Conservation (phyloP, 2,797 vertebrate species). For the Thalassophryne amazonica region DNA sequence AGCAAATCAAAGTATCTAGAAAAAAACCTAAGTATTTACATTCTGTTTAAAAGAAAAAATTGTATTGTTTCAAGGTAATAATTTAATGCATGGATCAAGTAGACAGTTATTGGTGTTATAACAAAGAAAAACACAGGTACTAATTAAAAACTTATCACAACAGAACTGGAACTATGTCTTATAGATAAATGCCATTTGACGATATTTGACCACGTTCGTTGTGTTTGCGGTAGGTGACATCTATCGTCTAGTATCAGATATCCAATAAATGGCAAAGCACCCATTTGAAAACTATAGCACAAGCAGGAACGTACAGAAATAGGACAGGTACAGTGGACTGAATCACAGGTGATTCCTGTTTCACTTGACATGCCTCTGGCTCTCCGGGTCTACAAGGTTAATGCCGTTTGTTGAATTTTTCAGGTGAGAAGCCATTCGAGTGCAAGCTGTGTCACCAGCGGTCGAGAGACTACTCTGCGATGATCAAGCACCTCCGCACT, state of each 20-base stretch:
- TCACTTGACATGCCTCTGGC: conserved; percentile 21
- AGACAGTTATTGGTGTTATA: too few relatives aligned
- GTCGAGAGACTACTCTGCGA: conserved; percentile 97
- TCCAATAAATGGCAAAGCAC: conserved; percentile 15
- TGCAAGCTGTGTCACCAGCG: conserved; percentile 99
- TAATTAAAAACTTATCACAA: too few relatives aligned
- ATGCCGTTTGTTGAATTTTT: conserved; percentile 43
- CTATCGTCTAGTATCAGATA: conserved; percentile 9
- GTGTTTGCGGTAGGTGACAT: neutral
- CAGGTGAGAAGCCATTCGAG: conserved; percentile 99
- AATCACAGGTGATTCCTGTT: conserved; percentile 14
- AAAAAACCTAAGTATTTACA: too few relatives aligned
- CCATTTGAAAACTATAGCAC: neutral
- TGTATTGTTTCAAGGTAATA: too few relatives aligned
- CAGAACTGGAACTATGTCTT: too few relatives aligned
- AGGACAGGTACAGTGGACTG: conserved; percentile 12
- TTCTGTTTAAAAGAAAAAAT: too few relatives aligned
- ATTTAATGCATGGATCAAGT: too few relatives aligned
- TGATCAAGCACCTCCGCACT: conserved; percentile 99
- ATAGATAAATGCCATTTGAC: too few relatives aligned
- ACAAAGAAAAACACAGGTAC: too few relatives aligned
- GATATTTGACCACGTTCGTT: neutral
- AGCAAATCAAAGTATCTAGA: too few relatives aligned
- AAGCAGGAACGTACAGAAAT: neutral
- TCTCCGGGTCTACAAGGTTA: conserved; percentile 40